A percentile compares a stretch with the other conserved stretches of the same genome.
Conservation (phyloP, 2,113 vertebrate genomes). For the Peromyscus polionotus region DNA sequence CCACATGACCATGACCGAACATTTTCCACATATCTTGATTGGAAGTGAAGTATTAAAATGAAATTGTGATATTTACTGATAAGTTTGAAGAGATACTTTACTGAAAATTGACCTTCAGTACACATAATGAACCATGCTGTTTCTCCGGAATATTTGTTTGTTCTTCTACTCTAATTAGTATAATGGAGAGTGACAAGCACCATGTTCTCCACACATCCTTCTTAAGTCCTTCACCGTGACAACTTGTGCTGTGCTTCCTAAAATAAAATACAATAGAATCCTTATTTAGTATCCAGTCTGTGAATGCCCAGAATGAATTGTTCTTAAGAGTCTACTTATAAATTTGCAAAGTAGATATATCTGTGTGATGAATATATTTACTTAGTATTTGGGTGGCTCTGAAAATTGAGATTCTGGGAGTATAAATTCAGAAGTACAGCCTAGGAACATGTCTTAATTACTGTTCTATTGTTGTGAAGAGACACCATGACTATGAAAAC, state of each 20-base stretch:
- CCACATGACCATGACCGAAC: not conserved
- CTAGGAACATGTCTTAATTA: too few relatives aligned
- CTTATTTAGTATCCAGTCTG: not conserved
- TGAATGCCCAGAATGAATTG: not conserved
- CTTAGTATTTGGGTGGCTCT: too few relatives aligned
- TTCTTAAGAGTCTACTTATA: not conserved
- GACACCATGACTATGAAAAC: too few relatives aligned
- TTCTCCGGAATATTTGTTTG: not conserved
- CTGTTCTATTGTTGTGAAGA: too few relatives aligned
- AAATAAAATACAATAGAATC: not conserved
- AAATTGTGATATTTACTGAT: not conserved
- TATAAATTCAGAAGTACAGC: too few relatives aligned
- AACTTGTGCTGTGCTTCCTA: not conserved
- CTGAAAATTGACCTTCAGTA: not conserved
- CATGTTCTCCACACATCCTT: not conserved
- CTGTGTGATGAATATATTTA: not conserved
- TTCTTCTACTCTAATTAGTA: not conserved
- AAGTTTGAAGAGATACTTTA: not conserved
- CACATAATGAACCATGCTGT: not conserved
- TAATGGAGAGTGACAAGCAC: not conserved
- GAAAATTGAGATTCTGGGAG: too few relatives aligned
- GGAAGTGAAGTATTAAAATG: too few relatives aligned
- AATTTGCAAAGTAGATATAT: not conserved
- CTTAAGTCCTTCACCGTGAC: not conserved
- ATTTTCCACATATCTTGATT: not conserved